Evolutionary conservation across 2,797 vertebrate genomes (phyloP).

Genomic region (Halcyon chelicuti): DNA sequence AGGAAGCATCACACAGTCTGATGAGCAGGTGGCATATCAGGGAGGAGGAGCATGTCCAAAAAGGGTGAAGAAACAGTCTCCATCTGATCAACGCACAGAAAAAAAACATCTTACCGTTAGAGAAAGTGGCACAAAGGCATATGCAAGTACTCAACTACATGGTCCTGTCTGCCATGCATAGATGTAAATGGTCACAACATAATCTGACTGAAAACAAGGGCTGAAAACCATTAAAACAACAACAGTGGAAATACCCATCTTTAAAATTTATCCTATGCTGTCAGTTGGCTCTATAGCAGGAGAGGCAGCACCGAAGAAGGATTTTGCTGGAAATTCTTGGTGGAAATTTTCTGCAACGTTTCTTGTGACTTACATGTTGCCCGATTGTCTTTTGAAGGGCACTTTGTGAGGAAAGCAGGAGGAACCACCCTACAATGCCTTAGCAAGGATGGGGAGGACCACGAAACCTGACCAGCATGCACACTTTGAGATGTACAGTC

Average conservation of each 20-base stretch:
- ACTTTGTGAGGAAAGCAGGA: background rate
- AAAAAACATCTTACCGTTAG: background rate
- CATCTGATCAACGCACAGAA: background rate
- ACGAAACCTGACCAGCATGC: background rate
- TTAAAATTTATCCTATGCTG: background rate
- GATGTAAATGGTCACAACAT: background rate
- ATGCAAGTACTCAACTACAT: background rate
- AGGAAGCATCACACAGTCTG: background rate
- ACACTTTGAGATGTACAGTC: background rate
- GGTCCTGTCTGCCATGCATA: accelerated
- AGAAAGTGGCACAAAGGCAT: background rate
- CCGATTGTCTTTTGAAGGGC: background rate
- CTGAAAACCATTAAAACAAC: background rate
- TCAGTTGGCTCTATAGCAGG: background rate
- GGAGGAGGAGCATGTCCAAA: background rate
- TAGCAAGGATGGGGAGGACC: background rate
- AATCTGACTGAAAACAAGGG: background rate
- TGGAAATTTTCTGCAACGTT: background rate
- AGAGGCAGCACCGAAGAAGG: background rate
- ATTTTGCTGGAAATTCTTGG: background rate
- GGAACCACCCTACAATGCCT: background rate
- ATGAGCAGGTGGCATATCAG: background rate
- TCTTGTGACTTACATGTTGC: background rate
- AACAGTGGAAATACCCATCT: background rate
- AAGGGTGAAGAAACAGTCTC: background rate